Percentiles rank a stretch among this genome's conserved stretches.
Conservation (phyloP, 2,797 vertebrate species). For the Manis pentadactyla region DNA sequence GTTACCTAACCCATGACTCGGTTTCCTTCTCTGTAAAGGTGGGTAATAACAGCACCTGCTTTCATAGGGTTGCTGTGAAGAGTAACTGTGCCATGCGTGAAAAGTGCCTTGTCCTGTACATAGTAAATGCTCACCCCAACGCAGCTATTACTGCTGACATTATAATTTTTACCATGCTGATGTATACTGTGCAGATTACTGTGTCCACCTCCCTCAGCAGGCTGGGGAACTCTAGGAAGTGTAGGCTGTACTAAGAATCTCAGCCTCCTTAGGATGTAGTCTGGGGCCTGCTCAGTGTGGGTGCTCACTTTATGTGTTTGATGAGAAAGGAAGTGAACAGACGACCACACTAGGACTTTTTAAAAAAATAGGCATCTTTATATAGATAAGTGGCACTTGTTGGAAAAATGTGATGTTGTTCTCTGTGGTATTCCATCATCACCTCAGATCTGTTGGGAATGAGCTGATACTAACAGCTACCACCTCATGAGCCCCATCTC, state of each 20-base stretch:
- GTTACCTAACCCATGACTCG: neutral
- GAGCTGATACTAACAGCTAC: neutral
- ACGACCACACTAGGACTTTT: neutral
- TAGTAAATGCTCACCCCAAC: neutral
- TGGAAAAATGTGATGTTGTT: neutral
- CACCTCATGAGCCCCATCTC: neutral
- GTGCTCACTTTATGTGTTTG: neutral
- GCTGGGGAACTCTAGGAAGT: neutral
- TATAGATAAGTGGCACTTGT: neutral
- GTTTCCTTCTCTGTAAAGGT: neutral
- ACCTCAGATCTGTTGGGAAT: neutral
- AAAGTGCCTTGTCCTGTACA: neutral
- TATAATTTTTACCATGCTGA: neutral
- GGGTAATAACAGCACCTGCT: neutral
- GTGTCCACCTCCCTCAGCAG: neutral
- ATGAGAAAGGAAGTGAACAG: neutral
- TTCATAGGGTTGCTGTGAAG: neutral
- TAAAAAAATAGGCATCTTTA: neutral
- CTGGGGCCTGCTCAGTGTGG: neutral
- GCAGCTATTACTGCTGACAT: accelerated
- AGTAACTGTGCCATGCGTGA: neutral
- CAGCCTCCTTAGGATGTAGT: neutral
- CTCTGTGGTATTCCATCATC: neutral
- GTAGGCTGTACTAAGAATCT: neutral
- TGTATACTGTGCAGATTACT: neutral